Evolutionary conservation across 1,140 invertebrate species (phyloP).

Genomic region (Pogonognathellus flavescens): DNA sequence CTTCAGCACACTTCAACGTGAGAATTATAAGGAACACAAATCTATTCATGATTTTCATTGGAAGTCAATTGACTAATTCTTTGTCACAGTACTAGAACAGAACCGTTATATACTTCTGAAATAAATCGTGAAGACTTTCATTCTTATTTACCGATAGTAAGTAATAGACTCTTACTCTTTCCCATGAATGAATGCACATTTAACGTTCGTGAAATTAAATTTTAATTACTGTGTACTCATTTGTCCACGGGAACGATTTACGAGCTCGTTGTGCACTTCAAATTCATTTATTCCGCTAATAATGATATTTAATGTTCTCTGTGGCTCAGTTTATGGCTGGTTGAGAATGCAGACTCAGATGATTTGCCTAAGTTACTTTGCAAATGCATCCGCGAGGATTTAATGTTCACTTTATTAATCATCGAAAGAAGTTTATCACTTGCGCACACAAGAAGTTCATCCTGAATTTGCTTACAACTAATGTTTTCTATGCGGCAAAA

Average conservation of each 20-base stretch:
- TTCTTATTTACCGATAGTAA: no score
- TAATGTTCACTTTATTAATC: constrained; percentile 10
- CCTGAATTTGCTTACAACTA: not conserved
- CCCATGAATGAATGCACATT: not conserved
- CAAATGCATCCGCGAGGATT: not conserved
- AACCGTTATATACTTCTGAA: no score
- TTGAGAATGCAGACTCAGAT: not conserved
- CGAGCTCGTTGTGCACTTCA: not conserved
- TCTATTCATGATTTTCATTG: no score
- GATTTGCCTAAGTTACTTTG: not conserved
- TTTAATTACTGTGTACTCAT: not conserved
- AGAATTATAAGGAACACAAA: no score
- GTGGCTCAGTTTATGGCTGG: not conserved
- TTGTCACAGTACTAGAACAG: no score
- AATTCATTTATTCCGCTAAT: constrained; percentile 32
- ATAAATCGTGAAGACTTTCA: no score
- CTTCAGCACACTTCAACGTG: no score
- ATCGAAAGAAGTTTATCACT: not conserved
- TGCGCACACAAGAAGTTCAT: not conserved
- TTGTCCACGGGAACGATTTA: constrained; percentile 12
- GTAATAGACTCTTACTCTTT: not conserved
- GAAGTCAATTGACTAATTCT: no score
- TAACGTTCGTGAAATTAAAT: not conserved
- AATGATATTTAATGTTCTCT: constrained; percentile 8
- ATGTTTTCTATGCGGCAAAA: not conserved